Evolutionary conservation across 2,797 vertebrate species (phyloP).

Genomic region (Pangasius mekongensis): DNA sequence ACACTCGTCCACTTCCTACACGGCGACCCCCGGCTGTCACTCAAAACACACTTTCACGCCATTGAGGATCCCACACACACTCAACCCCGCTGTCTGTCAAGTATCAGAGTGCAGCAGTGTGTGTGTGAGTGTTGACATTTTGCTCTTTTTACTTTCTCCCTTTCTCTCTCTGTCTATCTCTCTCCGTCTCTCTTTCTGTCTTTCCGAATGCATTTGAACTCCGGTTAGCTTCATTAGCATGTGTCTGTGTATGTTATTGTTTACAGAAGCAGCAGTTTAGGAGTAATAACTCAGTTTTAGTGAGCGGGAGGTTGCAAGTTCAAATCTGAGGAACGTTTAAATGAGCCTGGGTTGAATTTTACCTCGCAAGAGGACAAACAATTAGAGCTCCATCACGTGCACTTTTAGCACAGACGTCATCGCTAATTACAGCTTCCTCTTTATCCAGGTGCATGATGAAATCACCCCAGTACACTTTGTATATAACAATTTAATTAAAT

Average conservation of each 20-base stretch:
- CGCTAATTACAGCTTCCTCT: neutral
- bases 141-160: conserved; percentile 2
- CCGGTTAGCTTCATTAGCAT: neutral
- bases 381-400: neutral
- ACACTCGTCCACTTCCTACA: conserved; percentile 34
- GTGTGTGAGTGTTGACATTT: conserved; percentile 17
- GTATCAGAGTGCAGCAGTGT: conserved; percentile 1
- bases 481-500: neutral
- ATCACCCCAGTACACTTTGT: neutral
- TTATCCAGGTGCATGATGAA: neutral
- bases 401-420: neutral
- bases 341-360: neutral
- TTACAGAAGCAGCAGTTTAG: neutral
- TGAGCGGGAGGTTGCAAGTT: neutral
- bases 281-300: neutral
- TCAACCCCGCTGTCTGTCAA: conserved; percentile 32
- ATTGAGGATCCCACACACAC: conserved; percentile 26
- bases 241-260: neutral
- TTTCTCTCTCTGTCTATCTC: neutral
- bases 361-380: neutral
- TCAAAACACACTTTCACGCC: conserved; percentile 21
- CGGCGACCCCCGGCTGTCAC: conserved; percentile 36
- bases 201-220: neutral
- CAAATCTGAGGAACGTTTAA: conserved; percentile 2
- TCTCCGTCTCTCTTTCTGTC: neutral